phyloP scores from a whole-genome alignment of 1,140 invertebrate species.

The Charaxes varanes region DNA sequence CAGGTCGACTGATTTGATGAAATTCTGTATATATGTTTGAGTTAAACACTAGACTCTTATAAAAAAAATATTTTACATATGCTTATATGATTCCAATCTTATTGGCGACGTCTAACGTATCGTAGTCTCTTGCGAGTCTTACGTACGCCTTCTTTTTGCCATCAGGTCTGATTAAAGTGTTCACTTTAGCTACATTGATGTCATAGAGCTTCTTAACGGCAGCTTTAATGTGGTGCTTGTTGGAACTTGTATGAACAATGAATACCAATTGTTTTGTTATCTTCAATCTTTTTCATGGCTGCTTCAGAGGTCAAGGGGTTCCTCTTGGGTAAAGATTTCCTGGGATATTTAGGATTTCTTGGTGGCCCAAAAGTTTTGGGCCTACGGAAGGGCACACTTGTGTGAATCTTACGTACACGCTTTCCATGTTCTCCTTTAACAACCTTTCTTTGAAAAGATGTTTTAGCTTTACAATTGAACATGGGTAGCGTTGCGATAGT shows the following conservation, averaged over 20 bases:
- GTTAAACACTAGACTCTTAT: no score
- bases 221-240: constrained; percentile 97
- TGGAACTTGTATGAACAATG: constrained; percentile 96
- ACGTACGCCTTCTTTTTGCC: constrained; percentile 99
- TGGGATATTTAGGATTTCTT: constrained; percentile 95
- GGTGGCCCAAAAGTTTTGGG: constrained; percentile 94
- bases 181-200: constrained; percentile 98
- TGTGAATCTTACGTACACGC: constrained; percentile 91
- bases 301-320: constrained; percentile 99
- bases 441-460: no score
- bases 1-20: no score
- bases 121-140: constrained; percentile 95
- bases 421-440: constrained; percentile 93
- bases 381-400: constrained; percentile 93
- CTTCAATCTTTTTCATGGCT: constrained; percentile 99
- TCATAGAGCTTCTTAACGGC: constrained; percentile 98
- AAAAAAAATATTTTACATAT: constrained; percentile 51
- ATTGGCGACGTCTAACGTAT: constrained; percentile 99
- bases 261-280: constrained; percentile 99
- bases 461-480: no score
- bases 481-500: no score
- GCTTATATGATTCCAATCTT: constrained; percentile 98
- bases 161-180: constrained; percentile 97
- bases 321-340: constrained; percentile 93
- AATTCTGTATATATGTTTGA: no score